A percentile compares a stretch with the other conserved stretches of the same genome.
Conservation (phyloP, 2,113 vertebrate genomes). For the Pseudorectes ferrugineus region DNA sequence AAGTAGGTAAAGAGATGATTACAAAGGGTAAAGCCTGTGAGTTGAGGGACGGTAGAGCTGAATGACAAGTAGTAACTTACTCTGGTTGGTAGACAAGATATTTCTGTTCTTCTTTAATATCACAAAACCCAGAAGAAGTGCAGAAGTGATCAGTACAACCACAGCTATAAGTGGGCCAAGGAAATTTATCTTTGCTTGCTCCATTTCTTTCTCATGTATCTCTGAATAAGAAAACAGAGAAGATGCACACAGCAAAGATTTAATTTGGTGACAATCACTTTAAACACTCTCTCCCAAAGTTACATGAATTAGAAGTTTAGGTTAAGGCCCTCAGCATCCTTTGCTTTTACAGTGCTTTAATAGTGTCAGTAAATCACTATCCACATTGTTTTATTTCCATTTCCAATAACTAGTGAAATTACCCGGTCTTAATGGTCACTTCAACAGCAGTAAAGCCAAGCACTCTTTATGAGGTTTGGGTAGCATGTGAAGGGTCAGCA, state of each 20-base stretch:
- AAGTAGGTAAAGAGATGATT: background rate
- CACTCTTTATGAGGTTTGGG: background rate
- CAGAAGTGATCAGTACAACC: background rate
- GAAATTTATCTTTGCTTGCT: background rate
- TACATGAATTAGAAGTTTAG: background rate
- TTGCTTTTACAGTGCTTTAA: background rate
- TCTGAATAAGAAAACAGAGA: constrained; percentile 24
- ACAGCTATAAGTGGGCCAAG: constrained; percentile 18
- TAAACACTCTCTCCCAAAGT: background rate
- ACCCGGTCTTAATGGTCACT: background rate
- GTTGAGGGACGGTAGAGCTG: background rate
- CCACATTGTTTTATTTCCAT: background rate
- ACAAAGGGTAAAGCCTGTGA: background rate
- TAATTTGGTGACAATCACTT: background rate
- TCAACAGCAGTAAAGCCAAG: background rate
- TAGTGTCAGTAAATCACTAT: background rate
- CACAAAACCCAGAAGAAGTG: background rate
- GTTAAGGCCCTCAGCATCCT: background rate
- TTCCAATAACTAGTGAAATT: background rate
- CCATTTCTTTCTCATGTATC: background rate
- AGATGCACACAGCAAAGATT: background rate
- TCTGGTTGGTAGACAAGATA: background rate
- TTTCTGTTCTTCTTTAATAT: constrained; percentile 31
- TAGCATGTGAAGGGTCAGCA: background rate
- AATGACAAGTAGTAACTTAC: constrained; percentile 35